Base-by-base conservation (phyloP, 1,140 invertebrate species). In the Lucilia sericata region DNA sequence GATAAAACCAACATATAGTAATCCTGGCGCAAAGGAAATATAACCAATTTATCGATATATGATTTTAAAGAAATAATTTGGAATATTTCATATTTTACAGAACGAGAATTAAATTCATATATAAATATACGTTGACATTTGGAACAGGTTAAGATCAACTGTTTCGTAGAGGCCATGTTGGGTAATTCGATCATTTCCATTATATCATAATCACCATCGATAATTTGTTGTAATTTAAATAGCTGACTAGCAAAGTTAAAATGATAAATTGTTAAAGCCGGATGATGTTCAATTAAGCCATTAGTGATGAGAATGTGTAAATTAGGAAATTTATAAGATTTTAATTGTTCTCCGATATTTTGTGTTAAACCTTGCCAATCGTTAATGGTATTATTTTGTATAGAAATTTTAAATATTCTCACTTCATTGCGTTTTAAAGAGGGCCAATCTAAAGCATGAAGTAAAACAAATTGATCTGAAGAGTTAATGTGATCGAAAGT, bases 311-410 rank as follows among this genome's bases (percentile, higher is more conserved):
- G 14, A 0, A 86, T 78, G 0, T 87, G 81, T 1, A 36, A 12
- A 12, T 55, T 21, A 1, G 30, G 12, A 75, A 21, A 14, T 49
- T 82, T 21, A 9, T 87, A 17, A 0, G 90, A 30, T 13, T 85
- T 85, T 85, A 90, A 81, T 5, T 87, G 25, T 7, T 85, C 84
- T 2, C 88, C 88, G 4, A 87, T 82, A 2, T 86, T 86, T 0
- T 85, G 82, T 0, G 80, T 80, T 17, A 90, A 19, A 0, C 88
- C 88, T 14, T 90, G 89, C 89, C 88, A 90, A 47, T 90, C 89
- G 25, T 25, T 85, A 3, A 90, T 83, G n/a, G 82, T 86, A 34
- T 84, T 51, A 85, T 80, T 85, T 2, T 51, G 34, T 2, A 83
- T 42, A 30, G 85, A 74, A 0, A 90, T 36, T 21, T 83, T 86